phyloP scores from a whole-genome alignment of 2,797 vertebrate species.

The Clarias platycephalus region DNA sequence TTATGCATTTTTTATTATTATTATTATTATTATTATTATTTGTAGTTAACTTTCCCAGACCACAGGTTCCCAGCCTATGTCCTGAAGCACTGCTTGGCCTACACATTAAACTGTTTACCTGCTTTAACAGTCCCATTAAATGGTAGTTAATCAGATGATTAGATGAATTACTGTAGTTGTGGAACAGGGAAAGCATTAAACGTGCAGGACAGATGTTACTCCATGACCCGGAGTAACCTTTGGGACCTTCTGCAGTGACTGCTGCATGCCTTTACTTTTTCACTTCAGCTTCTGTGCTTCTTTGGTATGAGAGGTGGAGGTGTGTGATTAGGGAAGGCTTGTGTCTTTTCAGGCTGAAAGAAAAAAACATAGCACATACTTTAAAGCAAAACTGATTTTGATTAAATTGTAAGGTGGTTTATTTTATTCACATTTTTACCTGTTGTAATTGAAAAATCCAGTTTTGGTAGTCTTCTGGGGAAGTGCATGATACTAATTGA shows the following conservation, averaged over 20 bases:
- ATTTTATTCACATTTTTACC: slow-evolving; percentile 61
- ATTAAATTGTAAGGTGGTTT: neutral
- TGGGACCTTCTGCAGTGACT: neutral
- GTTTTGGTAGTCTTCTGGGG: slow-evolving; percentile 77
- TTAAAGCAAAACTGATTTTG: neutral
- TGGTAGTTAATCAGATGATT: neutral
- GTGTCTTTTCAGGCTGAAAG: slow-evolving; percentile 69
- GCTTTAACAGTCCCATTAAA: neutral
- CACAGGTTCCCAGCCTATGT: neutral
- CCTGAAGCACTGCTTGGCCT: neutral
- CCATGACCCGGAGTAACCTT: neutral
- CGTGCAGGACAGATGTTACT: neutral
- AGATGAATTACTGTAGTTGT: neutral
- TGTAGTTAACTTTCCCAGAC: neutral
- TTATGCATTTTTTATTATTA: neutral
- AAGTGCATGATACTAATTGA: slow-evolving; percentile 73
- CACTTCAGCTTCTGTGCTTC: slow-evolving; percentile 67
- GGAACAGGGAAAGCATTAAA: neutral
- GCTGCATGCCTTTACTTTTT: slow-evolving; percentile 44
- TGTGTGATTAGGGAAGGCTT: slow-evolving; percentile 54
- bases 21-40: no score
- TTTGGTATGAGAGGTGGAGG: slow-evolving; percentile 72
- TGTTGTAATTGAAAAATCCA: slow-evolving; percentile 82
- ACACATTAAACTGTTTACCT: neutral
- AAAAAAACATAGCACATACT: slow-evolving; percentile 30